These are phyloP conservation scores for Perizoma affinitatum DNA, from an alignment of 2,888 invertebrate genomes.

Conservation along the genomic window DNA sequence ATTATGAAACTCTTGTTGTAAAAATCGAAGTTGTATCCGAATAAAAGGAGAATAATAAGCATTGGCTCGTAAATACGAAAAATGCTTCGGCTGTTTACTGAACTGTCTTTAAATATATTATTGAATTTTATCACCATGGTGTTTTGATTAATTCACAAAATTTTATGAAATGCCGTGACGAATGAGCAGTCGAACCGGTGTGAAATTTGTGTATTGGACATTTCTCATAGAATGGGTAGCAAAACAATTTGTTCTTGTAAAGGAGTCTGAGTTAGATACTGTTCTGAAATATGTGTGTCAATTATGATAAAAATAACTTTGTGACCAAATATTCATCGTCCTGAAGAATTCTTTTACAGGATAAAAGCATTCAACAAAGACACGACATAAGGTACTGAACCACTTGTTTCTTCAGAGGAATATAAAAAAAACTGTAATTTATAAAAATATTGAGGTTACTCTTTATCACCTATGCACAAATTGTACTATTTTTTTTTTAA, in stretches of 20 bases:
- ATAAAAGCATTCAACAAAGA: no score
- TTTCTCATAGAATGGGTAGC: conserved; percentile 40
- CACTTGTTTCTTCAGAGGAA: no score
- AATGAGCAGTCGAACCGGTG: conserved; percentile 11
- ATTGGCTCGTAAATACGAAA: conserved; percentile 52
- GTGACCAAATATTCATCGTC: no score
- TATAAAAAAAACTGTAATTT: no score
- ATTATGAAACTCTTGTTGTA: conserved; percentile 46
- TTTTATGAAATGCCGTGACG: conserved; percentile 28
- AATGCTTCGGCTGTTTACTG: conserved; percentile 36
- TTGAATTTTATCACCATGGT: conserved; percentile 29
- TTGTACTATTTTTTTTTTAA: no score
- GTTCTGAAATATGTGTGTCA: not conserved
- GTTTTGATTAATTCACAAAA: conserved; percentile 40
- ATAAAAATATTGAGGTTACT: no score
- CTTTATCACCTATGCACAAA: no score
- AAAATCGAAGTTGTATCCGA: conserved; percentile 65
- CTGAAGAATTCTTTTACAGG: no score
- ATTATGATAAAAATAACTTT: no score
- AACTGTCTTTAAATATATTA: conserved; percentile 25
- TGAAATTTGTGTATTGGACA: conserved; percentile 4
- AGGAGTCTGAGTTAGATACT: conserved; percentile 43
- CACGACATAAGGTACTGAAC: no score
- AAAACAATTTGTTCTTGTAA: conserved; percentile 27
- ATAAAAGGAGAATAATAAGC: conserved; percentile 54